phyloP scores from a whole-genome alignment of 2,113 vertebrate species.

The Lasiurus cinereus region DNA sequence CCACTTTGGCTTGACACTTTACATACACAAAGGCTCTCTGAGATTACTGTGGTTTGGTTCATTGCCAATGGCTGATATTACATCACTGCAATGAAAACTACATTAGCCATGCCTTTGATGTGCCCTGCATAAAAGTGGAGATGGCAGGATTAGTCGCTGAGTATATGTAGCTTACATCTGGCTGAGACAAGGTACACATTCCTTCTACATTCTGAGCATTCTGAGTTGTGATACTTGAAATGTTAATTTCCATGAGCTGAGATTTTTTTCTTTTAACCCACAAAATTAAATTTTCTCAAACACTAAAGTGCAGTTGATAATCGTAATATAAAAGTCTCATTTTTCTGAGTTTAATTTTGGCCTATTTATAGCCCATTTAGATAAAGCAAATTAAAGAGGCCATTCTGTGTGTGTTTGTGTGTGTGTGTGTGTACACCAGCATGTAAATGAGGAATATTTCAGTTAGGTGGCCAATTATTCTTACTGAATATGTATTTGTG shows the following conservation, averaged over 20 bases:
- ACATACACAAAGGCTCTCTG: slow-evolving; percentile 12
- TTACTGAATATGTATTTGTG: slow-evolving; percentile 30
- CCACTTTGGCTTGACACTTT: not conserved
- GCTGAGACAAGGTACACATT: slow-evolving; percentile 59
- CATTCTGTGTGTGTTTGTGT: not conserved
- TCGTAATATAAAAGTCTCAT: slow-evolving; percentile 70
- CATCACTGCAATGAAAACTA: slow-evolving; percentile 38
- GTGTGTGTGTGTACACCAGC: not conserved
- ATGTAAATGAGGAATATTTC: slow-evolving; percentile 58
- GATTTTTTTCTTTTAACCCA: slow-evolving; percentile 55
- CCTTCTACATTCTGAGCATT: not conserved
- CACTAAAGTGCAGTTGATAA: slow-evolving; percentile 59
- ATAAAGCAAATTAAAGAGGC: slow-evolving; percentile 71
- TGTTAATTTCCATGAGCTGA: slow-evolving; percentile 66
- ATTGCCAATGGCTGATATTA: slow-evolving; percentile 41
- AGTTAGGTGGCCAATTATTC: slow-evolving; percentile 10
- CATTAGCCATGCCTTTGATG: not conserved
- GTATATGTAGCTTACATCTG: slow-evolving; percentile 8
- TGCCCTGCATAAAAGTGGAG: not conserved
- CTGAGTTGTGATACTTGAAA: slow-evolving; percentile 31
- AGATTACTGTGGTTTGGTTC: slow-evolving; percentile 24
- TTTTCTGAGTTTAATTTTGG: slow-evolving; percentile 78
- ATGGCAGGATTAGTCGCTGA: not conserved
- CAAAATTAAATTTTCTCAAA: slow-evolving; percentile 76
- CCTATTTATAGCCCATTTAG: slow-evolving; percentile 72